Conservation (phyloP, 2,888 invertebrate species). For the Epirrita christyi region DNA sequence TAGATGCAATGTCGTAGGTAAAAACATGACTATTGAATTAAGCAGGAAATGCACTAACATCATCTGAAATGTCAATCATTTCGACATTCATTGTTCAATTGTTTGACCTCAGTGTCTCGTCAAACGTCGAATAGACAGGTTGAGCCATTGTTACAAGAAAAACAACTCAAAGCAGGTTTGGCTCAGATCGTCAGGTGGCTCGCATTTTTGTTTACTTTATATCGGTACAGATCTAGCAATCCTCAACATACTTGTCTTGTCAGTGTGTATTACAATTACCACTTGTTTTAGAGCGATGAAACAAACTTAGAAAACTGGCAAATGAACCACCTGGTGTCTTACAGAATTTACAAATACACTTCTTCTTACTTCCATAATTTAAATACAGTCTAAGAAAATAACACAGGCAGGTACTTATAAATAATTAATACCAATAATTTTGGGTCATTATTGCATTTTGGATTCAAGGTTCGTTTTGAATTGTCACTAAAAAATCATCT, state of each 20-base stretch:
- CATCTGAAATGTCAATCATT: conserved; percentile 54
- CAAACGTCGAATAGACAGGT: conserved; percentile 34
- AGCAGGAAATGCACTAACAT: conserved; percentile 40
- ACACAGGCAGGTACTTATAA: too few species aligned
- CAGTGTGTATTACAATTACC: neutral
- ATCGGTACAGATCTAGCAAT: conserved; percentile 1
- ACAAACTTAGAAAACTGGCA: neutral
- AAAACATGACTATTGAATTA: neutral
- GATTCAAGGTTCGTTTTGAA: too few species aligned
- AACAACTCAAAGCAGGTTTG: conserved; percentile 29
- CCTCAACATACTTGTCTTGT: neutral
- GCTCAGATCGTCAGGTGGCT: conserved; percentile 20
- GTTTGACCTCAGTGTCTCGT: conserved; percentile 50
- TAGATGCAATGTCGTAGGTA: neutral
- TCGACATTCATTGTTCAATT: conserved; percentile 50
- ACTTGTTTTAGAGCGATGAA: conserved; percentile 8
- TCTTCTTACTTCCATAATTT: neutral
- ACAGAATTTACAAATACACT: neutral
- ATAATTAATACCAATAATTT: too few species aligned
- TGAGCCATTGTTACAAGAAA: conserved; percentile 32
- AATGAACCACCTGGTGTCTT: conserved; percentile 3
- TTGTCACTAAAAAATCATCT: too few species aligned
- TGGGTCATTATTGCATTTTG: too few species aligned
- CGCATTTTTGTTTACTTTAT: conserved; percentile 20
- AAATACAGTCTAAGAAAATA: too few species aligned